Conservation (phyloP, 2,888 invertebrate genomes). For the Mamestra brassicae region DNA sequence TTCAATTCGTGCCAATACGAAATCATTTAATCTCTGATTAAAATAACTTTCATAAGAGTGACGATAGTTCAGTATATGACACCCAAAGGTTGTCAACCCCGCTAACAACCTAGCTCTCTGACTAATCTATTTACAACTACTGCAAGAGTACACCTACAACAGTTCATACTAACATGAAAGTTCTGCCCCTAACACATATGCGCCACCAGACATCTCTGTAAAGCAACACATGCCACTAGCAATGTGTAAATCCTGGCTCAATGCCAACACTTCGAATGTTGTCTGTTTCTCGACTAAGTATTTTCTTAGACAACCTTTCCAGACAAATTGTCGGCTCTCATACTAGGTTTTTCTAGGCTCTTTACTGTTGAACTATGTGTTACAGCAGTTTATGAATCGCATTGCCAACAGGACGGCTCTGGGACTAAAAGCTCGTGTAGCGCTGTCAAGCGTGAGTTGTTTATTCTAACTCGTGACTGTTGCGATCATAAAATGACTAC, state of each 20-base stretch:
- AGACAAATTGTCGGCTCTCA: conserved; percentile 33
- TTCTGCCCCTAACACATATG: conserved; percentile 28
- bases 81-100: not conserved
- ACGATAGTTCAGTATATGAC: not conserved
- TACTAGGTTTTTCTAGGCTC: not conserved
- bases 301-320: conserved; percentile 29
- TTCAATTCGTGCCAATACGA: no score
- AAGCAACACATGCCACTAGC: conserved; percentile 10
- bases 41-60: not conserved
- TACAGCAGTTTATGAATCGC: not conserved
- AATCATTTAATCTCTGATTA: not conserved
- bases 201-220: conserved; percentile 20
- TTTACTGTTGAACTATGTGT: conserved; percentile 8
- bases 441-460: not conserved
- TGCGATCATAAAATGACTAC: not conserved
- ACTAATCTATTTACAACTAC: conserved; percentile 1
- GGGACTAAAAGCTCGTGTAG: not conserved
- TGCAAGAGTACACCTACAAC: not conserved
- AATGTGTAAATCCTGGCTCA: conserved; percentile 42
- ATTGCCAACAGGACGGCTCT: not conserved
- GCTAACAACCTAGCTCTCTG: not conserved
- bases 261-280: conserved; percentile 25
- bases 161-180: not conserved
- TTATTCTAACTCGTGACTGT: not conserved
- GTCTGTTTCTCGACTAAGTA: conserved; percentile 36